phyloP scores from a whole-genome alignment of 2,888 invertebrate genomes.

The Cephus sareptanus region DNA sequence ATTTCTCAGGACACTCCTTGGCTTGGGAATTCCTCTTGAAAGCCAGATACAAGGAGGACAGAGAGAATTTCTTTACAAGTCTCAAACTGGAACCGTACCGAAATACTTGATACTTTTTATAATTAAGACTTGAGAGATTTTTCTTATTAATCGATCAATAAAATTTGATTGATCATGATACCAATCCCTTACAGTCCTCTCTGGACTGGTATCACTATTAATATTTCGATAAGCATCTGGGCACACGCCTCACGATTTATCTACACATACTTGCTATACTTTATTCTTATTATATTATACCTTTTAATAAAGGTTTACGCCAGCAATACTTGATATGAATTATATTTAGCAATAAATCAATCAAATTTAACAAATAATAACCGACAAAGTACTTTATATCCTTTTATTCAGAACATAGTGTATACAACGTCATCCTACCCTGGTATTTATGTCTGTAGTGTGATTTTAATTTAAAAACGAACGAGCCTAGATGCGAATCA shows the following conservation, averaged over 20 bases:
- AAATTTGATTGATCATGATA: neutral
- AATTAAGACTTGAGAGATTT: neutral
- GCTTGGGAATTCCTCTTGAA: conserved; percentile 68
- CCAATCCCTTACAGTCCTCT: neutral
- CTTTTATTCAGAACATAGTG: conserved; percentile 50
- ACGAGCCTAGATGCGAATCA: neutral
- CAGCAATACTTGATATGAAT: conserved; percentile 9
- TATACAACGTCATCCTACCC: conserved; percentile 42
- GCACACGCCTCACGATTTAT: conserved; percentile 17
- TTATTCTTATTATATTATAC: conserved; percentile 25
- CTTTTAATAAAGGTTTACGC: conserved; percentile 38
- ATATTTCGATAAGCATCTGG: neutral
- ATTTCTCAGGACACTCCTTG: conserved; percentile 62
- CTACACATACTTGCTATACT: conserved; percentile 42
- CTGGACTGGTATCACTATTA: neutral
- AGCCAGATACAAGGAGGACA: conserved; percentile 68
- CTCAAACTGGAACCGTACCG: conserved; percentile 54
- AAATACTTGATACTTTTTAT: neutral
- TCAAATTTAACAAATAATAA: neutral
- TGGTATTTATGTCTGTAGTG: conserved; percentile 25
- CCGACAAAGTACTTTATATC: conserved; percentile 24
- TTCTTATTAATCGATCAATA: neutral
- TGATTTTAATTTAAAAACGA: neutral
- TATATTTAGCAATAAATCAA: conserved; percentile 14
- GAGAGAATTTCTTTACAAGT: conserved; percentile 68